Evolutionary conservation across 2,888 invertebrate species (phyloP).

Genomic region (Marronus borbonicus): DNA sequence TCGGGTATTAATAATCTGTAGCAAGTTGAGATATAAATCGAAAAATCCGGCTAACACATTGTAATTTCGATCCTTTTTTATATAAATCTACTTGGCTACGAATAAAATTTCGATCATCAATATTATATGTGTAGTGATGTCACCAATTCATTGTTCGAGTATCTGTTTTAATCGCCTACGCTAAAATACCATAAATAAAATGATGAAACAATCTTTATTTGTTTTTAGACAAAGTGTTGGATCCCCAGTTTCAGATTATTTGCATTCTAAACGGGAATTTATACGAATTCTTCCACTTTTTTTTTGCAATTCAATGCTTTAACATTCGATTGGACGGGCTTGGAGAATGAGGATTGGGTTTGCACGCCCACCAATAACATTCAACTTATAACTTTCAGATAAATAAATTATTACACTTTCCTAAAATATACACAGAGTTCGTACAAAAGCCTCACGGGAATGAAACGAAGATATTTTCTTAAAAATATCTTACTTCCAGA

Average conservation of each 20-base stretch:
- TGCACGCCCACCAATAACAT: not conserved
- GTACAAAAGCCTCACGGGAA: too few species aligned
- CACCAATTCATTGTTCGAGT: conserved; percentile 10
- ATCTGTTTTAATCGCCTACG: conserved; percentile 12
- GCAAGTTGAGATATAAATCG: not conserved
- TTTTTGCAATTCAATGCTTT: not conserved
- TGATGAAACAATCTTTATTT: not conserved
- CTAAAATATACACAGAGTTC: too few species aligned
- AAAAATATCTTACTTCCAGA: too few species aligned
- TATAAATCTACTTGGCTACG: conserved; percentile 16
- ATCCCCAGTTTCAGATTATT: not conserved
- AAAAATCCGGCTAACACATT: not conserved
- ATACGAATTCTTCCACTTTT: not conserved
- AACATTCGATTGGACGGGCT: not conserved
- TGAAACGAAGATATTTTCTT: too few species aligned
- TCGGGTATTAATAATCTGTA: not conserved
- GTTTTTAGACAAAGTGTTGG: not conserved
- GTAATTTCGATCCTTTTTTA: not conserved
- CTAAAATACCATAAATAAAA: conserved; percentile 5
- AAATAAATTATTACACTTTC: not conserved
- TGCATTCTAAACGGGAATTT: not conserved
- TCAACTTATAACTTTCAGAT: not conserved
- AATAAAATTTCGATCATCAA: conserved; percentile 5
- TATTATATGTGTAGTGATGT: conserved; percentile 9
- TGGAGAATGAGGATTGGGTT: not conserved